Conservation (phyloP, 1,140 invertebrate species). For the Heliconius himera region DNA sequence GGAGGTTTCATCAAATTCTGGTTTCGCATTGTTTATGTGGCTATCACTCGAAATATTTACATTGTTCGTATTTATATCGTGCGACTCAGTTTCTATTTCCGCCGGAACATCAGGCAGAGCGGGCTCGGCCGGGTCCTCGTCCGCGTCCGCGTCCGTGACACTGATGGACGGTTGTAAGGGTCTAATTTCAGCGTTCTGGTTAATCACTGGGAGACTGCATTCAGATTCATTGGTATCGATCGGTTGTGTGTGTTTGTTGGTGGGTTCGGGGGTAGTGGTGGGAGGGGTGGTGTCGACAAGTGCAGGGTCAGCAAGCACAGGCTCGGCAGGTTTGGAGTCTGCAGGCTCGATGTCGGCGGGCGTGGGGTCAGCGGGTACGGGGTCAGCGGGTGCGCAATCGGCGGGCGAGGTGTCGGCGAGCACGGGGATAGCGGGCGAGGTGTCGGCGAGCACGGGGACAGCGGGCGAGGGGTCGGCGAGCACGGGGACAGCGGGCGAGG, state of each 20-base stretch:
- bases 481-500: no score
- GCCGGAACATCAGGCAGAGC: not conserved
- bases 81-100: constrained; percentile 1
- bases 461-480: no score
- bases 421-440: not conserved
- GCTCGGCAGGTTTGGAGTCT: not conserved
- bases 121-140: not conserved
- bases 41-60: constrained; percentile 18
- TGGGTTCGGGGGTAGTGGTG: constrained; percentile 57
- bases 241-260: constrained; percentile 32
- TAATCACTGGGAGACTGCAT: not conserved
- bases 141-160: not conserved
- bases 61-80: not conserved
- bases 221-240: constrained; percentile 29
- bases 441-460: not conserved
- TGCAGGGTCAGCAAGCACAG: constrained; percentile 70
- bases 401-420: no score
- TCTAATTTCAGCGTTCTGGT: constrained; percentile 25
- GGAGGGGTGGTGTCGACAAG: constrained; percentile 70
- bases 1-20: not conserved
- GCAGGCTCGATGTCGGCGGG: constrained; percentile 35
- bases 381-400: constrained; percentile 73
- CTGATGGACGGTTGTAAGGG: constrained; percentile 15
- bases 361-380: constrained; percentile 70
- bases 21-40: not conserved